Evolutionary conservation across 1,140 invertebrate species (phyloP).

Genomic region (Adelges cooleyi): DNA sequence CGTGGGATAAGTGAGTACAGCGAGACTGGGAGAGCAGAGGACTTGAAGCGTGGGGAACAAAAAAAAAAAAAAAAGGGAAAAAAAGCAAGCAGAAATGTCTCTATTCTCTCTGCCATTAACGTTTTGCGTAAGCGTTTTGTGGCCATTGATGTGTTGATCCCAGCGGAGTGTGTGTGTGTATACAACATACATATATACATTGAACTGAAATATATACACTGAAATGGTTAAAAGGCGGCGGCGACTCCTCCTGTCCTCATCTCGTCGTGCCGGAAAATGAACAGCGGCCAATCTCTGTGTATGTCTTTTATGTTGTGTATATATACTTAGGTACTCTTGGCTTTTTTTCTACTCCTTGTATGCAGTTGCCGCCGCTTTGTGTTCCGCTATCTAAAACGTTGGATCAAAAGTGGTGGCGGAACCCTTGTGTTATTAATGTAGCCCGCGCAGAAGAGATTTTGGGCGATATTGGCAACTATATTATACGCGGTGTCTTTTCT

Average conservation of each 20-base stretch:
- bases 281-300: not conserved
- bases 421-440: conserved; percentile 23
- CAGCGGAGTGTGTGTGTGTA: not conserved
- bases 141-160: conserved; percentile 18
- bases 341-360: no score
- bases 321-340: no score
- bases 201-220: no score
- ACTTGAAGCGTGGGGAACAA: not conserved
- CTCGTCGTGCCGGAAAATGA: not conserved
- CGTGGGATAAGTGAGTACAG: not conserved
- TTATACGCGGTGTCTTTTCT: not conserved
- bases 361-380: not conserved
- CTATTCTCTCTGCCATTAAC: conserved; percentile 9
- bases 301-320: conserved; percentile 11
- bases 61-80: not conserved
- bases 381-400: conserved; percentile 25
- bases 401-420: conserved; percentile 6
- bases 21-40: not conserved
- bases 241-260: not conserved
- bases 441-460: not conserved
- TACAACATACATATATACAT: not conserved
- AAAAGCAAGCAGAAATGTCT: not conserved
- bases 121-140: conserved; percentile 11
- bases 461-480: conserved; percentile 19
- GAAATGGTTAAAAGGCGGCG: conserved; percentile 9